phyloP scores from a whole-genome alignment of 2,888 invertebrate genomes.

The Ophion slaviceki region DNA sequence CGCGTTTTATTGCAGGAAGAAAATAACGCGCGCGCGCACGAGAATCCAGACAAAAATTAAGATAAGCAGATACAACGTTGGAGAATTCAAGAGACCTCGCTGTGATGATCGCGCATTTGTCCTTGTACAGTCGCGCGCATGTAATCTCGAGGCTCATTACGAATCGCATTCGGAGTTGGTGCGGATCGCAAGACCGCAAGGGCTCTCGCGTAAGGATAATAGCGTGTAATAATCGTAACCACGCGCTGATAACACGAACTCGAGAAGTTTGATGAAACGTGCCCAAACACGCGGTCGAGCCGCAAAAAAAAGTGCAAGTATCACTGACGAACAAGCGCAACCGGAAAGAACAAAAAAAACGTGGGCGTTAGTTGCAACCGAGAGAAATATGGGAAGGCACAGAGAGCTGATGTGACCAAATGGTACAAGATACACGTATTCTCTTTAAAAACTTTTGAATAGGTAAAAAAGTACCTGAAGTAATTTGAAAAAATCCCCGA shows the following conservation, averaged over 20 bases:
- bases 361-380: not conserved
- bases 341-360: not conserved
- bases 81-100: conserved; percentile 11
- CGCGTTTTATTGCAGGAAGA: conserved; percentile 58
- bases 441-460: conserved; percentile 36
- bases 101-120: not conserved
- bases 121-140: not conserved
- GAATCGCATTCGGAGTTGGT: conserved; percentile 37
- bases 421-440: conserved; percentile 30
- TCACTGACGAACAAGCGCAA: not conserved
- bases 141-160: conserved; percentile 40
- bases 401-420: not conserved
- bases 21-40: conserved; percentile 21
- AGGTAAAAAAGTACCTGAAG: not conserved
- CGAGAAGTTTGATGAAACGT: conserved; percentile 21
- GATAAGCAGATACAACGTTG: conserved; percentile 76
- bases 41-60: conserved; percentile 78
- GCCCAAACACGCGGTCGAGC: not conserved
- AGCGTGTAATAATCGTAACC: conserved; percentile 73
- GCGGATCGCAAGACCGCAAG: not conserved
- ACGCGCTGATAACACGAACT: conserved; percentile 60
- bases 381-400: not conserved
- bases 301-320: conserved; percentile 9
- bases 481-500: no score
- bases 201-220: conserved; percentile 74